Base-by-base conservation (phyloP, 2,113 vertebrate genomes). In the Pelobates fuscus region DNA sequence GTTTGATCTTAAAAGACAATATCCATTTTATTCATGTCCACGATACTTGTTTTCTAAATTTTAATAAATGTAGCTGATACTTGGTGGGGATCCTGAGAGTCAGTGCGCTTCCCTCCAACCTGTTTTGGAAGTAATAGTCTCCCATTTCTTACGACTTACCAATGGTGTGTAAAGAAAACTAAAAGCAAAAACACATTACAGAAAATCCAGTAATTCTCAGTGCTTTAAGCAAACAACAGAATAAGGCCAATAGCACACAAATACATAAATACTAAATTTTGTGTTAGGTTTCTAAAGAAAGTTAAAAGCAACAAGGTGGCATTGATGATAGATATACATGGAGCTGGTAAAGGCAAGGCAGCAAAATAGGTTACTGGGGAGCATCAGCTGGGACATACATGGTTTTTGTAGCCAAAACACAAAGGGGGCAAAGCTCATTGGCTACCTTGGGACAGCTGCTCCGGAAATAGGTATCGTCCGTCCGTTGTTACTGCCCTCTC, bases 401-500 rank as follows among this genome's bases (percentile, higher is more conserved):
- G 67, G 41, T 24, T 21, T 12, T 27, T 46, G 69, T 25, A 43
- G 43, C 29, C 59, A 32, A 26, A 62, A 54, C 59, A 72, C 32
- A 68, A 43, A 63, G 15, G 41, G 46, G 41, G 46, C 24, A 26
- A n/a, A 5, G 10, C 32, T 32, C 61, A 54, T 15, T 62, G 77
- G 86, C 82, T 92, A 96, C 94, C 95, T 95, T 95, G 94, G 61
- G 92, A 91, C 79, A 88, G 87, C 70, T 91, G 92, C 76, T 91
- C 87, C 0, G 95, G 95, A 81, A 98, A 98, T 87, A 98, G 82
- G 30, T 92, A 97, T 49, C 95, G 92, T 79, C 95, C 94, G 1
- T 97, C 95, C 0, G 94, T 97, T 74, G 93, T 95, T 84, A 96
- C 89, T 0, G 94, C 94, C 63, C 94, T 87, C 83, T 96, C 95